Evolutionary conservation across 2,113 vertebrate genomes (phyloP).

Genomic region (Myiozetetes cayanensis): DNA sequence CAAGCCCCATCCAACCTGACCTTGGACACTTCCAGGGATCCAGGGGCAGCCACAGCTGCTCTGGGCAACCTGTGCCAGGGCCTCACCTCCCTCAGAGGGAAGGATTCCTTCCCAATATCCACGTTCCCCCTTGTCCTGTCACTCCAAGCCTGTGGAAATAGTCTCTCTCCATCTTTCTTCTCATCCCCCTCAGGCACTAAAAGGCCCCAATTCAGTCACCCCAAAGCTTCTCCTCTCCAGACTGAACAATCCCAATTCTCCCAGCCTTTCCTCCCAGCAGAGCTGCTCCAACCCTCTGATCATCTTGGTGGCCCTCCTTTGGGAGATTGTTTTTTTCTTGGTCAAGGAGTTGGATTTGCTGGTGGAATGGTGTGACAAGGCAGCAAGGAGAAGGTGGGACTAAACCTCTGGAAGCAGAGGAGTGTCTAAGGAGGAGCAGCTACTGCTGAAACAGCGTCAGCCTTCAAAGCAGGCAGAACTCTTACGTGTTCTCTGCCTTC

Average conservation of each 20-base stretch:
- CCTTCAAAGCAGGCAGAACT: neutral
- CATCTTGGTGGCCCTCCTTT: neutral
- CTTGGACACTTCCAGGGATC: neutral
- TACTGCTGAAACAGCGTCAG: neutral
- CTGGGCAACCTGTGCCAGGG: neutral
- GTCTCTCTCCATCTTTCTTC: neutral
- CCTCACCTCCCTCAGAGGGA: neutral
- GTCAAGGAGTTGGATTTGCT: neutral
- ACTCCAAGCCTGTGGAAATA: accelerated
- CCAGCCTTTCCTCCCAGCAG: neutral
- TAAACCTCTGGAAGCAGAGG: neutral
- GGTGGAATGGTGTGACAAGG: accelerated
- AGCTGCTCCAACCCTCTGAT: neutral
- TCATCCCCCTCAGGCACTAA: accelerated
- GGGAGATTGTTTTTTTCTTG: neutral
- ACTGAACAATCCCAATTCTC: neutral
- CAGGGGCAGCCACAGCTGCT: neutral
- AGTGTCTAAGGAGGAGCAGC: neutral
- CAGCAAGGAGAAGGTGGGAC: neutral
- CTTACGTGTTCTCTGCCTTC: neutral
- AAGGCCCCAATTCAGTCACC: accelerated
- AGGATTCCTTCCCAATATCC: neutral
- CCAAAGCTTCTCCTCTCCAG: neutral
- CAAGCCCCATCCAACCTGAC: neutral
- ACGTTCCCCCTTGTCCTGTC: neutral